These are phyloP conservation scores for Melinopterus prodromus DNA, from an alignment of 2,888 invertebrate species.

Conservation along the genomic window DNA sequence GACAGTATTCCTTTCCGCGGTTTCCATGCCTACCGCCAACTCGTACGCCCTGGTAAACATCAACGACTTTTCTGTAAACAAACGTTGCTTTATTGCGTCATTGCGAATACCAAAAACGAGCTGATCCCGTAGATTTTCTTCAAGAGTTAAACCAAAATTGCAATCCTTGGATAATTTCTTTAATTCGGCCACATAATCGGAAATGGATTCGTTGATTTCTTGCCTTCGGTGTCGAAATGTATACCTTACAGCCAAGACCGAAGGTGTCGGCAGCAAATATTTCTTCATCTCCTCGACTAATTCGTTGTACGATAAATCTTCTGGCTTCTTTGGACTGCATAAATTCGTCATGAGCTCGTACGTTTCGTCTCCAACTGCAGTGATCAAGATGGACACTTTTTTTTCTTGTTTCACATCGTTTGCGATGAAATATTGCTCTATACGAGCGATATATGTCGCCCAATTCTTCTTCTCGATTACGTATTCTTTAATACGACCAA, in stretches of 20 bases:
- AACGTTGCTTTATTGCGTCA: constrained; percentile 6
- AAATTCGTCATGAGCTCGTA: constrained; percentile 39
- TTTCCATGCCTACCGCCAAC: constrained; percentile 20
- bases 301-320: constrained; percentile 15
- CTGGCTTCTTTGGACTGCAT: constrained; percentile 39
- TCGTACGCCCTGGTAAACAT: constrained; percentile 13
- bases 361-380: constrained; percentile 31
- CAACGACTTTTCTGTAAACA: constrained; percentile 12
- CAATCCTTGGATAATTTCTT: constrained; percentile 23
- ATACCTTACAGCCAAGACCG: constrained; percentile 21
- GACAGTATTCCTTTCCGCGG: constrained; percentile 21
- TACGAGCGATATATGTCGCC: constrained; percentile 31
- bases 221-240: constrained; percentile 27
- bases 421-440: constrained; percentile 40
- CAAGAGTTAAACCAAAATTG: constrained; percentile 18
- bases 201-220: constrained; percentile 14
- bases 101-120: constrained; percentile 21
- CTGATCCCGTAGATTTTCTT: constrained; percentile 25
- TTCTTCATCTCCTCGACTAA: neutral
- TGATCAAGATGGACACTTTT: constrained; percentile 32
- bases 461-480: constrained; percentile 15
- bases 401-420: constrained; percentile 34
- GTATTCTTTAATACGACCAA: too few relatives aligned
- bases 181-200: constrained; percentile 14
- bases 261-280: constrained; percentile 17